Evolutionary conservation across 2,888 invertebrate species (phyloP).

Genomic region (Stegana nigrithorax): DNA sequence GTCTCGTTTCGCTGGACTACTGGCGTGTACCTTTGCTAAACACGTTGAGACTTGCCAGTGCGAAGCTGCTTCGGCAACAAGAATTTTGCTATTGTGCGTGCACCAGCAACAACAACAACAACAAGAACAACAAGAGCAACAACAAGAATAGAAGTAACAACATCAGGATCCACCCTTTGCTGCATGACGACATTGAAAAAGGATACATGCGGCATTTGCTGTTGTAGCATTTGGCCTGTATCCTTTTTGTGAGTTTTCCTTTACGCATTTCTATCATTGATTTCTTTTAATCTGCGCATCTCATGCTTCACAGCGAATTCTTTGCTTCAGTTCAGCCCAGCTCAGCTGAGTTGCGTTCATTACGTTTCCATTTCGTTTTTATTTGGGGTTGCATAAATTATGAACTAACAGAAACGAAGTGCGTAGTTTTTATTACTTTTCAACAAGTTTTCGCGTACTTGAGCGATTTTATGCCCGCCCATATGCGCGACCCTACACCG

Average conservation of each 20-base stretch:
- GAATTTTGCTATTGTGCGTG: slow-evolving; percentile 4
- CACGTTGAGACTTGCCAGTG: not conserved
- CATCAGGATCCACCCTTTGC: no score
- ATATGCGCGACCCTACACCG: no score
- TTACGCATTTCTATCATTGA: no score
- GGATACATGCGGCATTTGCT: no score
- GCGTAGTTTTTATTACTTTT: slow-evolving; percentile 1
- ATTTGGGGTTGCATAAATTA: not conserved
- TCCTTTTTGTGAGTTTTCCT: no score
- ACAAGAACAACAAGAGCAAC: not conserved
- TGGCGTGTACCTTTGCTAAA: not conserved
- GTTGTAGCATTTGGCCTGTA: no score
- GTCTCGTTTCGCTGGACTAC: not conserved
- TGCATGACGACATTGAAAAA: no score
- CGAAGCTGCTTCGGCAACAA: not conserved
- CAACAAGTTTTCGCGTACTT: not conserved
- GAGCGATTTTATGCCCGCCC: slow-evolving; percentile 1
- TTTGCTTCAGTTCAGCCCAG: no score
- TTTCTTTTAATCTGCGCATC: no score
- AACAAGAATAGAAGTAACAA: not conserved
- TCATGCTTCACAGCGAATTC: no score
- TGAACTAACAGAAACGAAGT: not conserved
- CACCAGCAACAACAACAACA: not conserved
- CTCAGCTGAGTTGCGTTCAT: no score
- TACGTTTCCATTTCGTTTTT: no score